These are phyloP conservation scores for Venusia cambrica DNA, from an alignment of 2,888 invertebrate genomes.

Conservation along the genomic window DNA sequence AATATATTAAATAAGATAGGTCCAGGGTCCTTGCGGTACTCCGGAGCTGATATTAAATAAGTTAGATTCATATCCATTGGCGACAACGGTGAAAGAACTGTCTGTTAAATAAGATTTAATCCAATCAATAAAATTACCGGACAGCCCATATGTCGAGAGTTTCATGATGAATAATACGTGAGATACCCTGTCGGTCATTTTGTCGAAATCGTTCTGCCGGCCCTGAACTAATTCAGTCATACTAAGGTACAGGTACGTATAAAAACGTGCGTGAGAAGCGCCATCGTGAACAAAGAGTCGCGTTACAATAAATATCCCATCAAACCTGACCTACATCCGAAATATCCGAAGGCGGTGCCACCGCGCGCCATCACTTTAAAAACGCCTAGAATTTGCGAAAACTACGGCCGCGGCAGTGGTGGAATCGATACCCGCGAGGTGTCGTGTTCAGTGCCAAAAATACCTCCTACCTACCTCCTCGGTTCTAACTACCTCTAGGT, in stretches of 20 bases:
- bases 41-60: neutral
- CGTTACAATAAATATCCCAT: slow-evolving; percentile 29
- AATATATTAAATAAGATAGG: slow-evolving; percentile 9
- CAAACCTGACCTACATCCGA: slow-evolving; percentile 60
- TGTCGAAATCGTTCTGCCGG: no score
- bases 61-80: slow-evolving; percentile 2
- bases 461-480: no score
- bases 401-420: slow-evolving; percentile 35
- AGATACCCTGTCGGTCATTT: no score
- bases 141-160: neutral
- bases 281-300: slow-evolving; percentile 7
- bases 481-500: no score
- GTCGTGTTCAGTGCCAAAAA: neutral
- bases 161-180: neutral
- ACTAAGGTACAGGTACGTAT: no score
- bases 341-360: slow-evolving; percentile 41
- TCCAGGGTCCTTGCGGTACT: slow-evolving; percentile 6
- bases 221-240: no score
- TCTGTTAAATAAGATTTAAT: slow-evolving; percentile 2
- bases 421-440: slow-evolving; percentile 48
- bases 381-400: slow-evolving; percentile 42
- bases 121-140: slow-evolving; percentile 3
- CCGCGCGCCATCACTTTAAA: slow-evolving; percentile 35
- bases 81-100: slow-evolving; percentile 1
- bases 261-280: slow-evolving; percentile 13